Evolutionary conservation across 1,140 invertebrate species (phyloP).

Genomic region (Drosophila pseudoananassae): DNA sequence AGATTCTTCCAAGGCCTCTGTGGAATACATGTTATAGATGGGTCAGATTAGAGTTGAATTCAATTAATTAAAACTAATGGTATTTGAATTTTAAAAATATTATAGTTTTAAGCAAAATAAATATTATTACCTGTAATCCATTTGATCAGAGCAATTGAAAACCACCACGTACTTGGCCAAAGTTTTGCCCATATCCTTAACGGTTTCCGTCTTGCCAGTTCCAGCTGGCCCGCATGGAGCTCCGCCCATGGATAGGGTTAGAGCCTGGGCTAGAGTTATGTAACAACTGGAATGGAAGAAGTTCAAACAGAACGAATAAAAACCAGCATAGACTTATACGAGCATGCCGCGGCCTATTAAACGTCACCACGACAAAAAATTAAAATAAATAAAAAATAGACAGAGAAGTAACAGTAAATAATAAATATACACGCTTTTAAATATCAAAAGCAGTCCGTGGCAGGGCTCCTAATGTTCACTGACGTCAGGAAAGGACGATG

Average conservation of each 20-base stretch:
- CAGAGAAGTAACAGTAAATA: not conserved
- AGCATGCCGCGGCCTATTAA: constrained; percentile 32
- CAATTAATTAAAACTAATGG: too few relatives aligned
- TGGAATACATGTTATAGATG: not conserved
- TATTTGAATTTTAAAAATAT: too few relatives aligned
- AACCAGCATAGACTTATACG: constrained; percentile 38
- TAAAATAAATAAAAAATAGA: not conserved
- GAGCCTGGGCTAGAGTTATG: constrained; percentile 97
- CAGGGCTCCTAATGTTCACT: constrained; percentile 31
- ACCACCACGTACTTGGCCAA: constrained; percentile 98
- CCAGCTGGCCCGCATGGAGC: constrained; percentile 97
- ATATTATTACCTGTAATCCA: constrained; percentile 94
- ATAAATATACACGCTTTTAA: constrained; percentile 9
- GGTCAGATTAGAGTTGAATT: too few relatives aligned
- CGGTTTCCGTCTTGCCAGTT: constrained; percentile 98
- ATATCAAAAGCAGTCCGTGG: constrained; percentile 57
- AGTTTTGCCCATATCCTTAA: constrained; percentile 99
- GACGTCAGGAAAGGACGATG: constrained; percentile 17
- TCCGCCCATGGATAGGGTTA: constrained; percentile 98
- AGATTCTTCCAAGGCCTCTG: constrained; percentile 94
- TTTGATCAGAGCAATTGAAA: constrained; percentile 99
- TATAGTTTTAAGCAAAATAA: too few relatives aligned
- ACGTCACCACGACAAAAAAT: constrained; percentile 21
- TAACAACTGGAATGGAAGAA: constrained; percentile 90
- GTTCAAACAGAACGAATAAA: constrained; percentile 6